Evolutionary conservation across 2,888 invertebrate species (phyloP), one percentile per base, ranked within the genome.

Genomic region (Lymantria dispar): DNA sequence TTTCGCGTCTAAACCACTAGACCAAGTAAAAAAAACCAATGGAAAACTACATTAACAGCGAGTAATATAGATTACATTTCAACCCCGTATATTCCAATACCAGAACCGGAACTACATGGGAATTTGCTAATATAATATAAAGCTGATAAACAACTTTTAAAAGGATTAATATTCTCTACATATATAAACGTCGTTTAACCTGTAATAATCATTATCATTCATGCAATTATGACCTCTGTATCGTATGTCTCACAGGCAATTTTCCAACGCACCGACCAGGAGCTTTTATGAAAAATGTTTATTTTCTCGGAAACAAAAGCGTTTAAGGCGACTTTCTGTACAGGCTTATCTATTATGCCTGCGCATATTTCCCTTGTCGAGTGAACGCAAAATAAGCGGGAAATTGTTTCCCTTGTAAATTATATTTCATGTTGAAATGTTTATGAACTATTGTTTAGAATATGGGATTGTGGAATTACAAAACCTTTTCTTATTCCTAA

Each of bases 281-380:
- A 65, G 68, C 62, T 61, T 58, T 59, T 71, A 81, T 84, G 82
- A 85, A 85, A 85, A 85, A 84, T 84, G 71, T 72, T 78, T 74
- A 80, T 82, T 83, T 85, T 77, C 82, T 81, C 68, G 64, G 77
- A 80, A 87, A 87, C 86, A 85, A 86, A 82, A 82, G 84, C 81
- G 68, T 74, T 86, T 82, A 82, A 74, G 33, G 76, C 72, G 74
- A 81, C 80, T 85, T 81, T 76, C 80, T 82, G 76, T 76, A 74
- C 76, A 78, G 68, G 76, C 80, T 83, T 84, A 83, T 84, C 83
- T 83, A 79, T 80, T 84, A 84, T 79, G 77, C 80, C 62, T 72
- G 76, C 77, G 79, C 66, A 76, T 82, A 83, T 82, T 82, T 79
- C 76, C 79, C 76, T 70, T 69, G 80, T 72, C 74, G 76, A 77